Base-by-base conservation (phyloP, 1,140 invertebrate species). In the Thereuonema tuberculata region DNA sequence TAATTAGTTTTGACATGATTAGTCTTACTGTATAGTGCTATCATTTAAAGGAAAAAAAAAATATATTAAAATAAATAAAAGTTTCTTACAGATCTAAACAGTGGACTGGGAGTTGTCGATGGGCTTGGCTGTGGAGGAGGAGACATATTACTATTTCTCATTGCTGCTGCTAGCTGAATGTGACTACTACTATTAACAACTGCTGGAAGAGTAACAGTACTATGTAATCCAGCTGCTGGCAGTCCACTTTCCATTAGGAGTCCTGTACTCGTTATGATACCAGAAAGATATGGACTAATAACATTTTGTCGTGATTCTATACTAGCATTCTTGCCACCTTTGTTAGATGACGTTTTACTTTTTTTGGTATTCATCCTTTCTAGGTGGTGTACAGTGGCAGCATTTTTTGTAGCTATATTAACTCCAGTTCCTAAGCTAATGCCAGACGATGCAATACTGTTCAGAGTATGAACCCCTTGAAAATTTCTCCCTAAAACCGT, bases 11-110 rank as follows among this genome's bases (percentile, higher is more conserved):
- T n/a, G n/a, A n/a, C n/a, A n/a, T n/a, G n/a, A n/a, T n/a, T n/a
- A n/a, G n/a, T n/a, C n/a, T n/a, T n/a, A n/a, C n/a, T n/a, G n/a
- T n/a, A n/a, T n/a, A n/a, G n/a, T n/a, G n/a, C n/a, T n/a, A n/a
- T n/a, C n/a, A n/a, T n/a, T n/a, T n/a, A n/a, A n/a, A n/a, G n/a
- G n/a, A n/a, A n/a, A n/a, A n/a, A n/a, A n/a, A n/a, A n/a, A n/a
- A n/a, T n/a, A n/a, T n/a, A n/a, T n/a, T n/a, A n/a, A n/a, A n/a
- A n/a, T n/a, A n/a, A n/a, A n/a, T n/a, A n/a, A n/a, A n/a, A n/a
- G n/a, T n/a, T n/a, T 26, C 53, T 55, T 55, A 55, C 53, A 2
- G 53, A 55, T 55, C 53, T 55, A 26, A 55, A 55, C 53, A 55
- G 27, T 26, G 53, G 53, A 28, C 53, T 55, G 23, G 53, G 25